Evolutionary conservation across 2,888 invertebrate species (phyloP).

Genomic region (Xiphydria camelus): DNA sequence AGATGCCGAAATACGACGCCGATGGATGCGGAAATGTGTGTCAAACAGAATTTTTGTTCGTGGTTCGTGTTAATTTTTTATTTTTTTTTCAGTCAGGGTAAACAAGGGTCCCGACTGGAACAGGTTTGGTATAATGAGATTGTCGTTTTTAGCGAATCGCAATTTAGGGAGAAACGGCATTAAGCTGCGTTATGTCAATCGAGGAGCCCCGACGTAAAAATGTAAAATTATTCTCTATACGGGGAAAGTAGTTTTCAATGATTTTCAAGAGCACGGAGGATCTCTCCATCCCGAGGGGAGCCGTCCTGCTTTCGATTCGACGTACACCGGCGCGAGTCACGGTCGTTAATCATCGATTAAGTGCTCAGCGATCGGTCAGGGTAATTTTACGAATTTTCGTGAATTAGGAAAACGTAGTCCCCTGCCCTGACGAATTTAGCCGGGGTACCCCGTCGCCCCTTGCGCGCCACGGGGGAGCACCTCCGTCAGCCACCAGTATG

Average conservation of each 20-base stretch:
- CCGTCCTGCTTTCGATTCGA: too few relatives aligned
- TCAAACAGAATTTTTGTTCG: slow-evolving; percentile 29
- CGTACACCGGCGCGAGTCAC: slow-evolving; percentile 19
- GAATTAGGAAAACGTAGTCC: slow-evolving; percentile 46
- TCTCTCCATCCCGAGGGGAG: too few relatives aligned
- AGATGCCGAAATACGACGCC: slow-evolving; percentile 54
- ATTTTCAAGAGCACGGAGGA: too few relatives aligned
- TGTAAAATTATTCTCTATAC: too few relatives aligned
- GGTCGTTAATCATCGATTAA: slow-evolving; percentile 57
- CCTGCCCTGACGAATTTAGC: not conserved
- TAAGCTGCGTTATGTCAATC: too few relatives aligned
- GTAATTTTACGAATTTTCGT: slow-evolving; percentile 55
- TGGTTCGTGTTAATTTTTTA: slow-evolving; percentile 6
- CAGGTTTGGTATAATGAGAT: too few relatives aligned
- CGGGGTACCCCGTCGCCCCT: slow-evolving; percentile 1
- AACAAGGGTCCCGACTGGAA: too few relatives aligned
- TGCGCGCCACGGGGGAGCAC: slow-evolving; percentile 5
- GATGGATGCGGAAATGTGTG: slow-evolving; percentile 36
- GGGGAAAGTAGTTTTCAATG: too few relatives aligned
- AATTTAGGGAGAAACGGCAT: too few relatives aligned
- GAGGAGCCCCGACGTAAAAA: too few relatives aligned
- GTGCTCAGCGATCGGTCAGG: slow-evolving; percentile 52
- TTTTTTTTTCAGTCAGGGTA: slow-evolving; percentile 3
- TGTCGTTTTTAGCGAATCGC: too few relatives aligned
- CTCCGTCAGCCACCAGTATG: slow-evolving; percentile 52